Conservation (phyloP, 2,888 invertebrate genomes). For the Cantharis nigra region DNA sequence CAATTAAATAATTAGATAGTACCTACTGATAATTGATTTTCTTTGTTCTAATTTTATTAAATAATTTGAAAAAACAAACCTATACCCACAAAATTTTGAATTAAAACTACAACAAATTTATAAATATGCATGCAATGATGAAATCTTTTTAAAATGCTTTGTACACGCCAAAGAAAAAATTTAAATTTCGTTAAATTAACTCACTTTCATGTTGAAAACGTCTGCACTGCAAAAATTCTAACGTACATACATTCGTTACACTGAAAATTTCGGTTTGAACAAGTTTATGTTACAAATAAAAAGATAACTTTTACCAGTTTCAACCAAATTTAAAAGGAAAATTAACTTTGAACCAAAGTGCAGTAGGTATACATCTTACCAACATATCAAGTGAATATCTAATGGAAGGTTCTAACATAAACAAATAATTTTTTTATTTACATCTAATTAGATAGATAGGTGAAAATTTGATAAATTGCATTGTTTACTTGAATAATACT, state of each 20-base stretch:
- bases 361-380: background rate
- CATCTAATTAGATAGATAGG: no score
- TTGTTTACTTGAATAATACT: background rate
- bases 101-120: background rate
- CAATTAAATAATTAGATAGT: background rate
- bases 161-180: background rate
- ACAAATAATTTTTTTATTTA: no score
- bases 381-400: background rate
- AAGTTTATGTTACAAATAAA: background rate
- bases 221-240: background rate
- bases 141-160: background rate
- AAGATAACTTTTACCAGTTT: background rate
- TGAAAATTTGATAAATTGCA: background rate
- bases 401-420: background rate
- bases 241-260: background rate
- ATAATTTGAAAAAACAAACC: no score
- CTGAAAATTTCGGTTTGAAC: background rate
- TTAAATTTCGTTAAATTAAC: background rate
- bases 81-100: background rate
- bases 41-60: background rate
- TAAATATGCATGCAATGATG: background rate
- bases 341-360: background rate
- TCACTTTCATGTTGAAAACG: background rate
- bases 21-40: background rate
- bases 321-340: background rate